Percentiles rank a stretch among this genome's conserved stretches.
These are phyloP conservation scores for Julus scanicus DNA, from an alignment of 2,888 invertebrate genomes.

Conservation along the genomic window DNA sequence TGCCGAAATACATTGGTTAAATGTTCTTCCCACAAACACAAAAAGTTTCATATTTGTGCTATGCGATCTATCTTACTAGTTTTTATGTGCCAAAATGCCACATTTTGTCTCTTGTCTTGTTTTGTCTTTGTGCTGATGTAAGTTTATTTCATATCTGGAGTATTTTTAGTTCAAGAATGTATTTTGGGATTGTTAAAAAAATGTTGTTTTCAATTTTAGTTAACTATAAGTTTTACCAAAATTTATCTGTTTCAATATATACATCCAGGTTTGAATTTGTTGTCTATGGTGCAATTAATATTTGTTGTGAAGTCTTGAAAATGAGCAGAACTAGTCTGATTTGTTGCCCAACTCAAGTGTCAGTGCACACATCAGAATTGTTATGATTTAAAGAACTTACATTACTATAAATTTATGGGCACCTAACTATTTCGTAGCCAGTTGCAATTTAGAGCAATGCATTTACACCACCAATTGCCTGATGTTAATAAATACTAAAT, in stretches of 20 bases:
- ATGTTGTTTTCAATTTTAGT: not conserved
- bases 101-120: not conserved
- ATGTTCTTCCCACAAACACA: slow-evolving; percentile 12
- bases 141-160: slow-evolving; percentile 17
- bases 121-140: not conserved
- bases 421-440: no score
- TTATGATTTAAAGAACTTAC: not conserved
- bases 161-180: not conserved
- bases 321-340: not conserved
- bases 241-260: not conserved
- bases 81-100: not conserved
- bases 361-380: not conserved
- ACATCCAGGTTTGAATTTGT: slow-evolving; percentile 19
- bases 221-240: not conserved
- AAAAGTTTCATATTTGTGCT: not conserved
- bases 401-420: no score
- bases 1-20: not conserved
- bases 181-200: not conserved
- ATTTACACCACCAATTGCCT: no score
- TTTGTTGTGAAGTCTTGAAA: not conserved
- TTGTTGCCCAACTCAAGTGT: not conserved
- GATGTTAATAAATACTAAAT: no score
- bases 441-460: no score
- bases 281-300: not conserved
- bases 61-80: not conserved